These are phyloP conservation scores for Seriola aureovittata DNA, from an alignment of 2,113 vertebrate species.

Conservation along the genomic window DNA sequence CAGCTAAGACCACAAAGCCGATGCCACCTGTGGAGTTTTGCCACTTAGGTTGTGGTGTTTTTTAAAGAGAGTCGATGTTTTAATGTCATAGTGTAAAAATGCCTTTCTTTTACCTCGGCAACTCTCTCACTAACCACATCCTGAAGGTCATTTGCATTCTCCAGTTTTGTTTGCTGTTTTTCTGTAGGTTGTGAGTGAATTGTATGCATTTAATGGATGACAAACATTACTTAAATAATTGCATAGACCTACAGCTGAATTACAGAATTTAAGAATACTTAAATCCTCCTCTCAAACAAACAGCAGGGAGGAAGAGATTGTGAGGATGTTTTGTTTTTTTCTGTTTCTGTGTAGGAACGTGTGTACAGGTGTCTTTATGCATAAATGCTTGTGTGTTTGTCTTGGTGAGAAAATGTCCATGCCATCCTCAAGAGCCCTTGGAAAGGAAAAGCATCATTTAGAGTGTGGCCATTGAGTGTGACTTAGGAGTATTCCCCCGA, in stretches of 20 bases:
- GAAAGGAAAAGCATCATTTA: constrained; percentile 12
- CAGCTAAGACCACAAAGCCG: constrained; percentile 20
- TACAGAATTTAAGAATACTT: not conserved
- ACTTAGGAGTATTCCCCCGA: not conserved
- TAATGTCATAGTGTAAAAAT: not conserved
- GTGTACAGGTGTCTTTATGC: not conserved
- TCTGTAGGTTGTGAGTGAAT: not conserved
- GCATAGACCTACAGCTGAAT: not conserved
- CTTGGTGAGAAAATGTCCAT: constrained; percentile 1
- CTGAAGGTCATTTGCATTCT: not conserved
- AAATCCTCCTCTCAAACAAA: not conserved
- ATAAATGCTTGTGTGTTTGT: not conserved
- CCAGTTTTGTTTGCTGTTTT: not conserved
- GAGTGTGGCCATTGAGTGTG: not conserved
- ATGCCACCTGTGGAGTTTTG: constrained; percentile 8
- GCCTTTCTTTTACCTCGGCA: not conserved
- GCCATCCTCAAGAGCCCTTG: not conserved
- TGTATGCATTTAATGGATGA: not conserved
- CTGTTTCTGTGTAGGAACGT: not conserved
- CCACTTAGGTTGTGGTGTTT: constrained; percentile 13
- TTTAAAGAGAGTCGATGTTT: constrained; percentile 9
- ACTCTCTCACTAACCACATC: not conserved
- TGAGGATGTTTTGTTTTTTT: not conserved
- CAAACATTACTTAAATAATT: constrained; percentile 17
- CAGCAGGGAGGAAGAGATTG: not conserved